A percentile compares a stretch with the other conserved stretches of the same genome.
Conservation (phyloP, 2,113 vertebrate species). For the Otocyon megalotis region DNA sequence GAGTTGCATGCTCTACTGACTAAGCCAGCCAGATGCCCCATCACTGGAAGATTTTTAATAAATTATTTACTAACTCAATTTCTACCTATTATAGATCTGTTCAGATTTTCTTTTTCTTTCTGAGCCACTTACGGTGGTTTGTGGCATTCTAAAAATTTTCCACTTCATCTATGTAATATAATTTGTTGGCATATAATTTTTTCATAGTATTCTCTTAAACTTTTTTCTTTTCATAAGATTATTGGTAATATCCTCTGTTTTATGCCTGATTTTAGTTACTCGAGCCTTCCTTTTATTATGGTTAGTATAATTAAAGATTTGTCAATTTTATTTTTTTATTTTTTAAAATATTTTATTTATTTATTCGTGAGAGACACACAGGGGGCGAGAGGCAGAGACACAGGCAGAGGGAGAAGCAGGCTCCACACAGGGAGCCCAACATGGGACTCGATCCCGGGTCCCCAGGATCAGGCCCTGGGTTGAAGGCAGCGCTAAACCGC, state of each 20-base stretch:
- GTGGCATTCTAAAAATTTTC: background rate
- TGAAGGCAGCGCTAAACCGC: background rate
- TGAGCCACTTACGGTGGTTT: background rate
- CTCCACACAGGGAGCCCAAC: background rate
- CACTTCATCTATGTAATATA: background rate
- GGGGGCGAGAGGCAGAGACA: background rate
- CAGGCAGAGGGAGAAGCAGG: background rate
- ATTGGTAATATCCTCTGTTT: background rate
- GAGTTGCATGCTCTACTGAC: background rate
- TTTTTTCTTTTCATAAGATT: background rate
- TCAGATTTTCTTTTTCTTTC: conserved; percentile 26
- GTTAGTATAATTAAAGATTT: background rate
- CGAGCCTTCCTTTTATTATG: background rate
- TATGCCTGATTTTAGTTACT: background rate
- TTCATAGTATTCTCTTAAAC: background rate
- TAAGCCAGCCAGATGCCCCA: background rate
- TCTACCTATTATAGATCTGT: background rate
- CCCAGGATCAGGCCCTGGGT: background rate
- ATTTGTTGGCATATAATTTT: conserved; percentile 33
- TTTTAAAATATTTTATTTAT: background rate
- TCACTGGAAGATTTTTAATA: background rate
- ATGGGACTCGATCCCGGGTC: background rate
- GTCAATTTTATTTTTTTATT: background rate
- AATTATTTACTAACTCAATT: background rate
- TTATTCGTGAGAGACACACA: background rate